These are phyloP conservation scores for Oryzaephilus surinamensis DNA, from an alignment of 1,140 invertebrate genomes.

Conservation along the genomic window DNA sequence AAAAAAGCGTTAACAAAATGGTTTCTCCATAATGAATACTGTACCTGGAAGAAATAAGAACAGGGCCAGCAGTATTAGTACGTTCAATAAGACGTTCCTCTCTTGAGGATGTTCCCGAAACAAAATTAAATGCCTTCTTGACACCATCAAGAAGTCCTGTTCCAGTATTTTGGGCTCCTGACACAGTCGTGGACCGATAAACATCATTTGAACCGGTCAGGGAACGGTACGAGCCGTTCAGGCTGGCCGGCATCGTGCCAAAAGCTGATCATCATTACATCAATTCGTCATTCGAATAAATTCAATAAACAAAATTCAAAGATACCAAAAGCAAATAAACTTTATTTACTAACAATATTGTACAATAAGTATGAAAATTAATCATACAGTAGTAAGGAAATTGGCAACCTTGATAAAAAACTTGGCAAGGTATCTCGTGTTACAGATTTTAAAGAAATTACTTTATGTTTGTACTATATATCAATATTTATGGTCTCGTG, in stretches of 20 bases:
- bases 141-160: conserved; percentile 47
- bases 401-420: neutral
- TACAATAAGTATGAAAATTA: neutral
- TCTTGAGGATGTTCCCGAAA: conserved; percentile 33
- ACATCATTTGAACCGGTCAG: conserved; percentile 49
- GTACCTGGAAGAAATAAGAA: conserved; percentile 46
- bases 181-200: conserved; percentile 52
- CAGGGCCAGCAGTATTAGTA: conserved; percentile 20
- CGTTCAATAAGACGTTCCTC: conserved; percentile 43
- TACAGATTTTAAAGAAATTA: too few species aligned
- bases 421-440: too few species aligned
- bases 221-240: conserved; percentile 51
- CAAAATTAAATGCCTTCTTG: conserved; percentile 52
- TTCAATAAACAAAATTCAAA: neutral
- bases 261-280: conserved; percentile 8
- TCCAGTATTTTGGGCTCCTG: conserved; percentile 41
- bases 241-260: conserved; percentile 43
- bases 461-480: too few species aligned
- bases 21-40: conserved; percentile 13
- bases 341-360: neutral
- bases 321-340: neutral
- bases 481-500: too few species aligned
- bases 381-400: neutral
- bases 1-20: neutral
- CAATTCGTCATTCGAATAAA: conserved; percentile 5